phyloP scores from a whole-genome alignment of 2,888 invertebrate genomes.

The Cryptus armator region DNA sequence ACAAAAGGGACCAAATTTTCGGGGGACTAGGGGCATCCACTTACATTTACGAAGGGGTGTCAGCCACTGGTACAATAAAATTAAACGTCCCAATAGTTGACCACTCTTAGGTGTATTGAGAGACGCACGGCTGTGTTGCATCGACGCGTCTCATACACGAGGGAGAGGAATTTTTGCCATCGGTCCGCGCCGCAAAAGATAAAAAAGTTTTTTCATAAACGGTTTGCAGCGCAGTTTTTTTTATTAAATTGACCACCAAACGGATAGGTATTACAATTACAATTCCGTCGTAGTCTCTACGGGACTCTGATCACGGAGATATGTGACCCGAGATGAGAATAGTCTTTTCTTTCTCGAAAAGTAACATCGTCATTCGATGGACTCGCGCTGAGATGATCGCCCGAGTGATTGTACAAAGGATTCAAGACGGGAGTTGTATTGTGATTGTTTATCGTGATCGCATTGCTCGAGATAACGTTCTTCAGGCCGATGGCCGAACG shows the following conservation, averaged over 20 bases:
- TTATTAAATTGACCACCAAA: slow-evolving; percentile 30
- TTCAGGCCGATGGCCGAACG: slow-evolving; percentile 84
- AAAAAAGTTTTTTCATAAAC: too few relatives aligned
- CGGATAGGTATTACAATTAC: slow-evolving; percentile 88
- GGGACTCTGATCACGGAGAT: slow-evolving; percentile 91
- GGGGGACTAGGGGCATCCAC: too few relatives aligned
- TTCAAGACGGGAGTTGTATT: slow-evolving; percentile 85
- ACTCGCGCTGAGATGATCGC: slow-evolving; percentile 86
- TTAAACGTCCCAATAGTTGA: too few relatives aligned
- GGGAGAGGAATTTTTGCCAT: too few relatives aligned
- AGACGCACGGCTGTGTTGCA: too few relatives aligned
- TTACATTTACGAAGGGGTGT: too few relatives aligned
- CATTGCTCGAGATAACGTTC: slow-evolving; percentile 83
- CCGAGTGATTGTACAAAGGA: slow-evolving; percentile 87
- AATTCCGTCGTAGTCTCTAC: slow-evolving; percentile 96
- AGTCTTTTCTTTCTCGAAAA: slow-evolving; percentile 93
- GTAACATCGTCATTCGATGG: slow-evolving; percentile 95
- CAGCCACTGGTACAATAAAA: too few relatives aligned
- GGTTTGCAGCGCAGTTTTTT: too few relatives aligned
- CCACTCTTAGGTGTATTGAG: too few relatives aligned
- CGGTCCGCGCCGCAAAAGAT: too few relatives aligned
- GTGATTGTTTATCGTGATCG: slow-evolving; percentile 86
- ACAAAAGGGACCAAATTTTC: too few relatives aligned
- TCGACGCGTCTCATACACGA: too few relatives aligned
- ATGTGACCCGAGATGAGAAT: slow-evolving; percentile 89